Percentiles rank a stretch among this genome's conserved stretches.
These are phyloP conservation scores for Carassius gibelio DNA, from an alignment of 2,113 vertebrate species.

Conservation along the genomic window DNA sequence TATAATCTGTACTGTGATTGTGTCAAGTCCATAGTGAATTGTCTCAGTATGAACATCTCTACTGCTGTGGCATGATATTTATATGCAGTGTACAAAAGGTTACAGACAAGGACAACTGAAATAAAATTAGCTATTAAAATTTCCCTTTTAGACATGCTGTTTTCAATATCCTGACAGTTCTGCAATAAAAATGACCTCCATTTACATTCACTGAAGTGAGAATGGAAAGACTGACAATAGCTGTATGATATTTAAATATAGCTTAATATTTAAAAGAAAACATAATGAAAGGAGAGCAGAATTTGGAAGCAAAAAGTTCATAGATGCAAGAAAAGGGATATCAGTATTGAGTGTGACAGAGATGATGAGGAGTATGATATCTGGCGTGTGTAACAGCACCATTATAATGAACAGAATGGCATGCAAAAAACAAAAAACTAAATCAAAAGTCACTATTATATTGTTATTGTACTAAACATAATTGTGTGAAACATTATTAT, in stretches of 20 bases:
- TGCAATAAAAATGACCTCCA: conserved; percentile 26
- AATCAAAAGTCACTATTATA: not conserved
- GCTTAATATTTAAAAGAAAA: not conserved
- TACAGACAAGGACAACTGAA: conserved; percentile 20
- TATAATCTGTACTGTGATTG: conserved; percentile 29
- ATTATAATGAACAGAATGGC: not conserved
- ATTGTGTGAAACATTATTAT: too few relatives aligned
- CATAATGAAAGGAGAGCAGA: not conserved
- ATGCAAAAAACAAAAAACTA: not conserved
- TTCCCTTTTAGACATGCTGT: conserved; percentile 40
- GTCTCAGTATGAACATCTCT: not conserved
- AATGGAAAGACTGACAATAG: conserved; percentile 24
- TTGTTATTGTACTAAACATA: not conserved
- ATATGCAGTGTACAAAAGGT: not conserved
- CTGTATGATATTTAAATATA: not conserved
- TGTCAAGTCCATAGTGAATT: not conserved
- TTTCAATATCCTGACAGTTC: conserved; percentile 10
- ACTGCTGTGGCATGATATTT: not conserved
- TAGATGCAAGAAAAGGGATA: not conserved
- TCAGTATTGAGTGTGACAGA: not conserved
- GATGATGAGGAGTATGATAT: not conserved
- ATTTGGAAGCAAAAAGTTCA: not conserved
- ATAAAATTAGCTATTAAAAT: conserved; percentile 12
- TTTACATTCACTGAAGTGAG: conserved; percentile 42
- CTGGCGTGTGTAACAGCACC: not conserved